phyloP scores from a whole-genome alignment of 2,797 vertebrate genomes.

The Enteromius afrohamiltoni region DNA sequence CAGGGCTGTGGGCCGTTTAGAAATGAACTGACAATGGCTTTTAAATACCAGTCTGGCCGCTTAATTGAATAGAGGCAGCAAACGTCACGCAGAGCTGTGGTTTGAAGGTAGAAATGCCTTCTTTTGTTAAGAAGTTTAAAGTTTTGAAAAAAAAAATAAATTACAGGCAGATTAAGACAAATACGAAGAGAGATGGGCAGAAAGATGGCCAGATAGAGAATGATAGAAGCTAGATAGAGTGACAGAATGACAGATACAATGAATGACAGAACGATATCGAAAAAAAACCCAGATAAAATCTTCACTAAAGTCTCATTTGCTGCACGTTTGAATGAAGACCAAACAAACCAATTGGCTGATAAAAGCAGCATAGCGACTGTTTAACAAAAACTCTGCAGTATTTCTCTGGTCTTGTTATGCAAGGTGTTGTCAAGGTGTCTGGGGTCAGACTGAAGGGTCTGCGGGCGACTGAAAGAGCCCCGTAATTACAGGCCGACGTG shows the following conservation, averaged over 20 bases:
- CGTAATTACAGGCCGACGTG: conserved; percentile 61
- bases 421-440: conserved; percentile 49
- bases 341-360: not conserved
- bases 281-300: not conserved
- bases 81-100: not conserved
- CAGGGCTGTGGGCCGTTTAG: not conserved
- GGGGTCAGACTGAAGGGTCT: conserved; percentile 42
- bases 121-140: not conserved
- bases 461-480: conserved; percentile 49
- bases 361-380: conserved; percentile 20
- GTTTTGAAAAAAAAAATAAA: not conserved
- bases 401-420: conserved; percentile 48
- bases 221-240: too few relatives aligned
- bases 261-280: not conserved
- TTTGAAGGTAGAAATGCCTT: not conserved
- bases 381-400: conserved; percentile 46
- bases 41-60: not conserved
- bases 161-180: too few relatives aligned
- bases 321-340: not conserved
- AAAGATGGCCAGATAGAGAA: not conserved
- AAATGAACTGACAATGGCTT: not conserved
- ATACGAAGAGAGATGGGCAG: too few relatives aligned
- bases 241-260: not conserved
- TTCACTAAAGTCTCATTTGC: not conserved
- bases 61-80: not conserved